These are phyloP conservation scores for Columba livia DNA, from an alignment of 2,113 vertebrate species.

Conservation along the genomic window DNA sequence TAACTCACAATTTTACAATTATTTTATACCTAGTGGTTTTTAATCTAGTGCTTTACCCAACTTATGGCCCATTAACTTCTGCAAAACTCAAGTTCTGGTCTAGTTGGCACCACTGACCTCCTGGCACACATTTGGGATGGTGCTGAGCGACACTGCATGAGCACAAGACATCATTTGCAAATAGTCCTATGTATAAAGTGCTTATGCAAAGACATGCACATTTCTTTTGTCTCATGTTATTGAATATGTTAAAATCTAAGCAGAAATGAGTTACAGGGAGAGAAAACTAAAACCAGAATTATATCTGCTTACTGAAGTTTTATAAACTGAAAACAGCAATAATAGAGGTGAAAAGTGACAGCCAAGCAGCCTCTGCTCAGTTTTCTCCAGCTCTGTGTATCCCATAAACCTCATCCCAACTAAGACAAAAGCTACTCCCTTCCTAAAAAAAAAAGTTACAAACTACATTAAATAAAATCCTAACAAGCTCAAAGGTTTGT, in stretches of 20 bases:
- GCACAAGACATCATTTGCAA: too few species aligned
- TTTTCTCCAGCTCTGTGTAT: not conserved
- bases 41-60: not conserved
- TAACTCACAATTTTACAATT: slow-evolving; percentile 18
- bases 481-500: not conserved
- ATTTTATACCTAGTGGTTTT: too few species aligned
- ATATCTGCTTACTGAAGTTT: not conserved
- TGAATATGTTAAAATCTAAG: fast-evolving
- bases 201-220: fast-evolving
- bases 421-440: not conserved
- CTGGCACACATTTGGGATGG: too few species aligned
- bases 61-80: not conserved
- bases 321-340: not conserved
- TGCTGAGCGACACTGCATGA: too few species aligned
- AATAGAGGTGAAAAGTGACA: not conserved
- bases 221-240: not conserved
- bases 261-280: not conserved
- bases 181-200: not conserved
- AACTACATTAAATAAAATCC: not conserved
- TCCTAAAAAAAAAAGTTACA: not conserved
- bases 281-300: not conserved
- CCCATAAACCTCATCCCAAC: not conserved
- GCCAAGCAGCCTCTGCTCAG: not conserved
- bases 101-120: not conserved
- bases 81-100: not conserved